Base-by-base conservation (phyloP, 2,113 vertebrate species). In the Dicerorhinus sumatrensis region DNA sequence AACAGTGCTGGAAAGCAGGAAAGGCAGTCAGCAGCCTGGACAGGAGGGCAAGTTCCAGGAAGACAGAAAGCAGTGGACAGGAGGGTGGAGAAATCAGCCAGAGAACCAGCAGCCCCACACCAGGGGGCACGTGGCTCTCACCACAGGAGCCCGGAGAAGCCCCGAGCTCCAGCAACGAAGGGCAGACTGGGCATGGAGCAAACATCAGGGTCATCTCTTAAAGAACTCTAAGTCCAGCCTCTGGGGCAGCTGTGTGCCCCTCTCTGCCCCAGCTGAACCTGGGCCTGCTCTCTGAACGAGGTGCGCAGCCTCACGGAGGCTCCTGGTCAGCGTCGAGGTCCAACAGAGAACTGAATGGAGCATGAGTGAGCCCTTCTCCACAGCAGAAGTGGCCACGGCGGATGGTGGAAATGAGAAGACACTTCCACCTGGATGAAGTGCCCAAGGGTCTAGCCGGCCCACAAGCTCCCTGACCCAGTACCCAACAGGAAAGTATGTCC, bases 191-290 rank as follows among this genome's bases (percentile, higher is more conserved):
- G 23, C 73, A 6, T 1, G 14, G 67, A 60, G 69, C 56, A 39
- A 27, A n/a, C 60, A 36, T 2, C 2, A 1, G 67, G 58, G 62
- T 13, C 51, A 33, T 39, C 62, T 62, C 18, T 54, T 16, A 29
- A 17, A 79, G 70, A 58, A 27, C 23, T n/a, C 5, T 33, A 1
- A 48, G 21, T 36, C 62, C 39, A 16, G 9, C 23, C 2, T 9
- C 7, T 1, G 46, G 67, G 33, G 10, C 14, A 39, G 17, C 5
- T 27, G 2, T 58, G 39, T 18, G 8, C 5, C 58, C 1, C 18
- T 11, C 21, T 29, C 39, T 51, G 67, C n/a, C 23, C 60, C 46
- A 36, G 36, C 8, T 6, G 63, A 76, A 72, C 36, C 27, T 65
- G 4, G 27, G 48, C 8, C 54, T 3, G 14, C 21, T 46, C 25